Conservation (phyloP, 2,888 invertebrate species). For the Cecidostiba fungosa region DNA sequence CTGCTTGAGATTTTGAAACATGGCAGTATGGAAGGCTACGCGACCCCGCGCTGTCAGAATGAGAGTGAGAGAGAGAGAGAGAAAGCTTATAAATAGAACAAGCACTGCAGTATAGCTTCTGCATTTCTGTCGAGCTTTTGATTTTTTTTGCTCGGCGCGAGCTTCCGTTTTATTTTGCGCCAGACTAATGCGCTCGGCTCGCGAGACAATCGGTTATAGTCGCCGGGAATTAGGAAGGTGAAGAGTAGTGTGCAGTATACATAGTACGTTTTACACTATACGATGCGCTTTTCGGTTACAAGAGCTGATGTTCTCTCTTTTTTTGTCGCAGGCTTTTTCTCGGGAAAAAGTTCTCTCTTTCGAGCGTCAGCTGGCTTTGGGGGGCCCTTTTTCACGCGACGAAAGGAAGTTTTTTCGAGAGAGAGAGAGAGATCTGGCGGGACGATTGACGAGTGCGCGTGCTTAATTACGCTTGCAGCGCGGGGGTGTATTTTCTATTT, state of each 20-base stretch:
- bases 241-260: background rate
- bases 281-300: constrained; percentile 10
- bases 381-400: constrained; percentile 32
- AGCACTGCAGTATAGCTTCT: background rate
- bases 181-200: constrained; percentile 41
- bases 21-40: constrained; percentile 17
- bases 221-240: constrained; percentile 54
- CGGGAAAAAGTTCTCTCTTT: constrained; percentile 23
- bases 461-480: constrained; percentile 49
- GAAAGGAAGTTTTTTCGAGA: constrained; percentile 36
- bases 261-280: background rate
- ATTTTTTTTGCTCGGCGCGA: background rate
- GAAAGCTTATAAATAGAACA: background rate
- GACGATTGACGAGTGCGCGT: constrained; percentile 51
- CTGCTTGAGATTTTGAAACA: constrained; percentile 62
- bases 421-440: background rate
- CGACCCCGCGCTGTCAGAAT: background rate
- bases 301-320: background rate
- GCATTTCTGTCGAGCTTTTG: constrained; percentile 18
- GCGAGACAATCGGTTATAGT: constrained; percentile 56
- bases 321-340: background rate
- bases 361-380: constrained; percentile 48
- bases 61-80: background rate
- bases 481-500: constrained; percentile 17
- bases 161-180: constrained; percentile 25